phyloP scores from a whole-genome alignment of 1,140 invertebrate genomes.

The Stegodyphus mimosarum region DNA sequence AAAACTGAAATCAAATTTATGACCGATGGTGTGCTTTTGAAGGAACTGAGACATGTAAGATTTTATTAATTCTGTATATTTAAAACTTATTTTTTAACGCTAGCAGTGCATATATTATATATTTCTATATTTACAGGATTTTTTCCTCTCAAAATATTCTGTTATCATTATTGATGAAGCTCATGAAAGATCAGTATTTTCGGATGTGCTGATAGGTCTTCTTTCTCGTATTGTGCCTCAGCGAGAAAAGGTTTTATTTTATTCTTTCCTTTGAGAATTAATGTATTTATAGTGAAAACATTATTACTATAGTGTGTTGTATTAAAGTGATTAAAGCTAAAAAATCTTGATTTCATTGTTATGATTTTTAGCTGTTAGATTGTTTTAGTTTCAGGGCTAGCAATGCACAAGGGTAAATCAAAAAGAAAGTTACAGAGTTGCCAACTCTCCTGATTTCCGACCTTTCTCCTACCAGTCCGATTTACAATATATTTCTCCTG shows the following conservation, averaged over 20 bases:
- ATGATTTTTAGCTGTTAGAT: too few relatives aligned
- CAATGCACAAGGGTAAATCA: too few relatives aligned
- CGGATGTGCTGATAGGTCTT: constrained; percentile 95
- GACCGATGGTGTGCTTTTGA: constrained; percentile 99
- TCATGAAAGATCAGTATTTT: constrained; percentile 93
- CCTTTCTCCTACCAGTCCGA: too few relatives aligned
- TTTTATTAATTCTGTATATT: background rate
- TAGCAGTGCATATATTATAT: background rate
- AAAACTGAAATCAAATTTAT: constrained; percentile 98
- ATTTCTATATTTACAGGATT: constrained; percentile 74
- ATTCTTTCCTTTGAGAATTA: too few relatives aligned
- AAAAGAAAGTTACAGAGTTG: too few relatives aligned
- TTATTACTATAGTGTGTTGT: too few relatives aligned
- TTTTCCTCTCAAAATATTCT: constrained; percentile 89
- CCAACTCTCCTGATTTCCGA: too few relatives aligned
- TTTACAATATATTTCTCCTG: too few relatives aligned
- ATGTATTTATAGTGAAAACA: too few relatives aligned
- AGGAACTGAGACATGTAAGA: constrained; percentile 72
- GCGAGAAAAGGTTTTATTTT: constrained; percentile 75
- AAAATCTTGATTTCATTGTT: too few relatives aligned
- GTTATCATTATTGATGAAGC: constrained; percentile 98
- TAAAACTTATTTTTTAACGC: background rate
- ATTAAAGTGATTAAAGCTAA: too few relatives aligned
- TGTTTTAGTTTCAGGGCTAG: too few relatives aligned
- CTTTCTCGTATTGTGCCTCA: constrained; percentile 91